phyloP scores from a whole-genome alignment of 1,140 invertebrate genomes.

The Mya arenaria region DNA sequence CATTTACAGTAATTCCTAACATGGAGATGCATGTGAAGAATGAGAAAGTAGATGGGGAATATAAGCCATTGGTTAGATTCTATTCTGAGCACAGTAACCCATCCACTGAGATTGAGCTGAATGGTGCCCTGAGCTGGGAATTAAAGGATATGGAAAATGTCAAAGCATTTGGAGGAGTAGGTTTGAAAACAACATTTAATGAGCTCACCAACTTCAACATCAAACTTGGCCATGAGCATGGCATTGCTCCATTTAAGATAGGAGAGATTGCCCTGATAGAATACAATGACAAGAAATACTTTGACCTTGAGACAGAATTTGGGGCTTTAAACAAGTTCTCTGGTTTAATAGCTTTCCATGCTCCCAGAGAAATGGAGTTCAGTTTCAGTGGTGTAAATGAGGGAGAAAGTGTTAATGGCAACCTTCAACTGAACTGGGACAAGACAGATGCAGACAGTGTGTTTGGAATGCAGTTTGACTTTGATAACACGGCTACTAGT shows the following conservation, averaged over 20 bases:
- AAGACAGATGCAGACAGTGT: constrained; percentile 61
- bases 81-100: too few relatives aligned
- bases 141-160: not conserved
- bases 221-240: constrained; percentile 30
- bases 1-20: not conserved
- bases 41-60: not conserved
- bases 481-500: constrained; percentile 23
- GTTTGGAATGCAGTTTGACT: constrained; percentile 54
- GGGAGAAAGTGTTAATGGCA: constrained; percentile 51
- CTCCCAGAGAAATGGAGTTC: constrained; percentile 66
- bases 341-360: constrained; percentile 50
- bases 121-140: not conserved
- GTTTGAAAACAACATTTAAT: constrained; percentile 31
- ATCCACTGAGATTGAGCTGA: too few relatives aligned
- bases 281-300: constrained; percentile 64
- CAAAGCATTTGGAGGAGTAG: constrained; percentile 13
- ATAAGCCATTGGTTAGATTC: not conserved
- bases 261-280: constrained; percentile 37
- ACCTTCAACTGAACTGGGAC: constrained; percentile 69
- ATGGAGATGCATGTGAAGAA: not conserved
- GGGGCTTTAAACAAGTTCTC: constrained; percentile 42
- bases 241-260: constrained; percentile 15
- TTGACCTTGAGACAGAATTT: constrained; percentile 64
- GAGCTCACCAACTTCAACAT: constrained; percentile 8
- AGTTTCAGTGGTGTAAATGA: constrained; percentile 47